Evolutionary conservation across 1,140 invertebrate species (phyloP).

Genomic region (Diorhabda sublineata): DNA sequence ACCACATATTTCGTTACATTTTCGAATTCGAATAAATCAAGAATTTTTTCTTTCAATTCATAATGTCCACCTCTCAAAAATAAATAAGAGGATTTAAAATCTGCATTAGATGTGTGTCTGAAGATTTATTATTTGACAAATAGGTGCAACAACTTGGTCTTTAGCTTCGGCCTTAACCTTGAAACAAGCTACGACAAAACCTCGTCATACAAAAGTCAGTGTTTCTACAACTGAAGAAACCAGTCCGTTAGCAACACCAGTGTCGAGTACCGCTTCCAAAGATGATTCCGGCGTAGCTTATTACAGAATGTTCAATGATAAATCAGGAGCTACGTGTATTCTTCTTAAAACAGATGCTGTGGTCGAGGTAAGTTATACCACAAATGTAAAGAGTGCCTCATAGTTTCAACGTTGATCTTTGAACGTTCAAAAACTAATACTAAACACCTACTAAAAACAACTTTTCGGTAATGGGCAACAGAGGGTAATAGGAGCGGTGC

Average conservation of each 20-base stretch:
- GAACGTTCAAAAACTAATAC: no score
- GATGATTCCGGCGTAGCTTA: slow-evolving; percentile 33
- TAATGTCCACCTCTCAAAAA: no score
- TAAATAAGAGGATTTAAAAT: no score
- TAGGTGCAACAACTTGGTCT: slow-evolving; percentile 26
- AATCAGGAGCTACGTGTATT: slow-evolving; percentile 42
- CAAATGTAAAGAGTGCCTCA: neutral
- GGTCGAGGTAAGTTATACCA: slow-evolving; percentile 38
- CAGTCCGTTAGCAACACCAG: slow-evolving; percentile 23
- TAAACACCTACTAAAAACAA: no score
- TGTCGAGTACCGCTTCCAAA: slow-evolving; percentile 24
- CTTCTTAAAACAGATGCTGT: slow-evolving; percentile 44
- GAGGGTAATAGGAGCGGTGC: no score
- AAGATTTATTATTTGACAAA: neutral
- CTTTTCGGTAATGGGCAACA: no score
- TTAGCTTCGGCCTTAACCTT: slow-evolving; percentile 31
- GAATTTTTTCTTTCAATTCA: no score
- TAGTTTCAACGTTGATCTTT: no score
- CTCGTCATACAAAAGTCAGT: slow-evolving; percentile 36
- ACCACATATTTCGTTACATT: no score
- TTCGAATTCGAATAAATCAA: no score
- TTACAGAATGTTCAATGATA: slow-evolving; percentile 37
- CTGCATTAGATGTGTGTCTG: no score
- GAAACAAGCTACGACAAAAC: slow-evolving; percentile 37
- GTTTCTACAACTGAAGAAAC: slow-evolving; percentile 30